phyloP scores from a whole-genome alignment of 2,888 invertebrate species.

The Megastigmus dorsalis region DNA sequence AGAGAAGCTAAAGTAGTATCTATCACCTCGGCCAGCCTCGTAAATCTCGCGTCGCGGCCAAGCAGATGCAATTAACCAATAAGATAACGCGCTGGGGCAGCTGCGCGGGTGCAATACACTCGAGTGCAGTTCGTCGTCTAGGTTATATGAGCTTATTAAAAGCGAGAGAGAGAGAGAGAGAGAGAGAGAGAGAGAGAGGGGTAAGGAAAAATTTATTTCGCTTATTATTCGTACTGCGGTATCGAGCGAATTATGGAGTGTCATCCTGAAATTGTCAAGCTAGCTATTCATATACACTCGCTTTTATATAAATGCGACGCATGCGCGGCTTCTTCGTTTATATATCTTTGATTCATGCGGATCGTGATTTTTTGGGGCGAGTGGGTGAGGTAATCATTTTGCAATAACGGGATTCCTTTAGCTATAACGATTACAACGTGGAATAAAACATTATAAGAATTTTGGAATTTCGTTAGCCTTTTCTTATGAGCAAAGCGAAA shows the following conservation, averaged over 20 bases:
- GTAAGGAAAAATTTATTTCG: slow-evolving; percentile 28
- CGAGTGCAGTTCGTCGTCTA: slow-evolving; percentile 1
- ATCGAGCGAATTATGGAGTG: slow-evolving; percentile 28
- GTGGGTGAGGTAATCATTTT: no score
- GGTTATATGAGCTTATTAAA: slow-evolving; percentile 39
- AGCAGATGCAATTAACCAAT: slow-evolving; percentile 70
- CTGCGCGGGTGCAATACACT: slow-evolving; percentile 16
- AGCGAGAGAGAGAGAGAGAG: no score
- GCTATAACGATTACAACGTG: no score
- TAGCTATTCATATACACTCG: background rate
- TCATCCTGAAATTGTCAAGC: slow-evolving; percentile 16
- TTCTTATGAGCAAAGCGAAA: no score
- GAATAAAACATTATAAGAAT: no score
- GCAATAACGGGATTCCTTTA: no score
- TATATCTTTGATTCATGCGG: no score
- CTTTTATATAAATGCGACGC: no score
- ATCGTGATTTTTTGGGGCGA: no score
- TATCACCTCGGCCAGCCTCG: slow-evolving; percentile 44
- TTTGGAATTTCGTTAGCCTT: no score
- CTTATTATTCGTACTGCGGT: background rate
- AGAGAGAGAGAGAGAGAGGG: no score
- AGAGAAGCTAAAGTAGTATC: slow-evolving; percentile 54
- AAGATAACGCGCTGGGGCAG: slow-evolving; percentile 63
- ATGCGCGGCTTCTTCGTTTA: no score
- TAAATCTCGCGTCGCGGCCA: slow-evolving; percentile 51